Evolutionary conservation across 2,888 invertebrate genomes (phyloP), one percentile per base, ranked within the genome.

Genomic region (Atrina japonica): DNA sequence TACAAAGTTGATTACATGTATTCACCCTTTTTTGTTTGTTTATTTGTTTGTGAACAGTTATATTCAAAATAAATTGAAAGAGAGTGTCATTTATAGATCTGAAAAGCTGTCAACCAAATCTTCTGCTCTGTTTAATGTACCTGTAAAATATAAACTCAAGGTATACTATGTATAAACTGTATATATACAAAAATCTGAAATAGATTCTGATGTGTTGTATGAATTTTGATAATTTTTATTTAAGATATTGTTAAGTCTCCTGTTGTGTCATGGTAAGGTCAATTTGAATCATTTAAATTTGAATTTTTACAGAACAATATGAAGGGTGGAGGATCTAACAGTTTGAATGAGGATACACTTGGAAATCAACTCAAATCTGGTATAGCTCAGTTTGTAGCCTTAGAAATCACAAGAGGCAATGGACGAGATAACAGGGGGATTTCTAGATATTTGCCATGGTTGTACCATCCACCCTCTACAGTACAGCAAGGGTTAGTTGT

Each of bases 361-460:
- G 99, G 99, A 0, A 98, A 98, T 0, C 96, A 97, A 59, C 93
- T 99, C 64, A 99, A 99, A 91, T 97, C 98, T 49, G 97, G 97
- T 27, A 94, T 99, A 53, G 97, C 98, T 0, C 92, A 93, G 87
- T 92, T 89, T 79, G 82, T 98, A 63, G 97, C 99, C 0, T 92
- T 98, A 89, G 99, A 99, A 92, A 95, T 99, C 88, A 96, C 97
- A 0, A 92, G 96, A 67, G 96, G 88, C 21, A 96, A 96, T 88
- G 89, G 89, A 25, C 92, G 96, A 64, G 97, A 97, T 88, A 95
- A 95, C 88, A 93, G 95, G 86, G 94, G 95, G 0, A 94, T 96
- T 43, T 93, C 94, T 2, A 92, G 95, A 78, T 95, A 95, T 89
- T 92, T 97, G 75, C 98, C 98, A 0, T 98, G 98, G 97, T 93